Conservation (phyloP, 1,140 invertebrate species). For the Calycopis cecrops region DNA sequence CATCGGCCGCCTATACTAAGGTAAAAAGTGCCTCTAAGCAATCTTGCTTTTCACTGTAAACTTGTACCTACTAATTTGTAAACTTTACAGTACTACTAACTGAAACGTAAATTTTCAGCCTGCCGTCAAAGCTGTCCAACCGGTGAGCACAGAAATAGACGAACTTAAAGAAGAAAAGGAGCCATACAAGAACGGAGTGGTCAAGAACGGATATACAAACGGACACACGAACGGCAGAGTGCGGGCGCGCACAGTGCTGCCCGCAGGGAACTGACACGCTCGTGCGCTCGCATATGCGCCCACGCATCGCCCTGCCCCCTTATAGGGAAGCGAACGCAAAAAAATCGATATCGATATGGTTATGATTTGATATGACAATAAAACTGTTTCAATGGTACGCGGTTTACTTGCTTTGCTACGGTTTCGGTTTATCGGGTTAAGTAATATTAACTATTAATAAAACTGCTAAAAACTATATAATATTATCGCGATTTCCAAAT, state of each 20-base stretch:
- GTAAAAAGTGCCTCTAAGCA: not conserved
- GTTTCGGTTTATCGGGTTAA: too few relatives aligned
- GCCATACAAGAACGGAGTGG: conserved; percentile 52
- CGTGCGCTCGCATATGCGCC: conserved; percentile 15
- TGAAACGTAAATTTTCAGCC: conserved; percentile 1
- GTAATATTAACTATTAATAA: too few relatives aligned
- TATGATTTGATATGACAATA: too few relatives aligned
- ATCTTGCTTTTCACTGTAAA: not conserved
- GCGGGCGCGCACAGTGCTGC: conserved; percentile 58
- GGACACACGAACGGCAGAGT: conserved; percentile 45
- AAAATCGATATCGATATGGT: too few relatives aligned
- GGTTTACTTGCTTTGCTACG: too few relatives aligned
- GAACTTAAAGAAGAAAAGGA: conserved; percentile 26
- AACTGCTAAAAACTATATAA: too few relatives aligned
- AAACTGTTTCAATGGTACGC: too few relatives aligned
- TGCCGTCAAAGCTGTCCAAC: conserved; percentile 39
- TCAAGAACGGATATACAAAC: conserved; percentile 60
- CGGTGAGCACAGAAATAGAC: conserved; percentile 37
- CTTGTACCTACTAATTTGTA: too few relatives aligned
- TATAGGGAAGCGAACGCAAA: too few relatives aligned
- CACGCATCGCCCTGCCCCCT: not conserved
- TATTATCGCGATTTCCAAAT: too few relatives aligned
- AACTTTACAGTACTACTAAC: not conserved
- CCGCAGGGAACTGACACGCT: conserved; percentile 57
- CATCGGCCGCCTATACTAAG: not conserved